Percentiles rank a stretch among this genome's conserved stretches.
Conservation (phyloP, 2,888 invertebrate species). For the Teinopalpus imperialis region DNA sequence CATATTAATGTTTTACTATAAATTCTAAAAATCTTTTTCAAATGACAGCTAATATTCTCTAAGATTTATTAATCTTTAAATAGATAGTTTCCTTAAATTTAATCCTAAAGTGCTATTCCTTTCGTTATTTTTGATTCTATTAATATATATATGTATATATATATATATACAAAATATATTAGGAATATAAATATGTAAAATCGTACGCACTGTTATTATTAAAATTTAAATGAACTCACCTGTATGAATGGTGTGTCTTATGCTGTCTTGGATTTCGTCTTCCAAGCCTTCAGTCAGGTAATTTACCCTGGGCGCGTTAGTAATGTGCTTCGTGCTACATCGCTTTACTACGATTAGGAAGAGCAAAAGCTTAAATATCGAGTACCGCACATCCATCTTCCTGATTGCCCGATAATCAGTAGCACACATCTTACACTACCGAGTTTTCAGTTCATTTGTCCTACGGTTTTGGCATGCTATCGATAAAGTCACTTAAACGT, state of each 20-base stretch:
- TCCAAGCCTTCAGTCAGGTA: conserved; percentile 37
- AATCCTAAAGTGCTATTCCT: too few relatives aligned
- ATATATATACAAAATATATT: too few relatives aligned
- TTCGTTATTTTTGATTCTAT: too few relatives aligned
- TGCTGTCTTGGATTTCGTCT: conserved; percentile 60
- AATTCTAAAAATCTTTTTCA: too few relatives aligned
- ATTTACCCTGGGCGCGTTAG: conserved; percentile 42
- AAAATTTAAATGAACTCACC: conserved; percentile 65
- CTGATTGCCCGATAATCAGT: conserved; percentile 56
- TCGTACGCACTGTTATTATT: too few relatives aligned
- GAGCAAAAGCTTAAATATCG: conserved; percentile 66
- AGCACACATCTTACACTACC: conserved; percentile 54
- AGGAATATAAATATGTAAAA: too few relatives aligned
- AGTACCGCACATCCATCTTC: conserved; percentile 72
- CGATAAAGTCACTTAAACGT: conserved; percentile 24
- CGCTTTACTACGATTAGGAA: conserved; percentile 69
- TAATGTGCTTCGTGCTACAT: conserved; percentile 67
- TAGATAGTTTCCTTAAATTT: too few relatives aligned
- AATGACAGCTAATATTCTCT: too few relatives aligned
- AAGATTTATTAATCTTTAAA: too few relatives aligned
- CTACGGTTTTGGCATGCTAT: conserved; percentile 40
- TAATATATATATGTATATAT: too few relatives aligned
- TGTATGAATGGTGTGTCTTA: conserved; percentile 66
- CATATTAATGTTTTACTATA: too few relatives aligned
- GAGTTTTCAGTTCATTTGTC: conserved; percentile 29